phyloP scores from a whole-genome alignment of 2,113 vertebrate genomes.

The Onychorhynchus coronatus region DNA sequence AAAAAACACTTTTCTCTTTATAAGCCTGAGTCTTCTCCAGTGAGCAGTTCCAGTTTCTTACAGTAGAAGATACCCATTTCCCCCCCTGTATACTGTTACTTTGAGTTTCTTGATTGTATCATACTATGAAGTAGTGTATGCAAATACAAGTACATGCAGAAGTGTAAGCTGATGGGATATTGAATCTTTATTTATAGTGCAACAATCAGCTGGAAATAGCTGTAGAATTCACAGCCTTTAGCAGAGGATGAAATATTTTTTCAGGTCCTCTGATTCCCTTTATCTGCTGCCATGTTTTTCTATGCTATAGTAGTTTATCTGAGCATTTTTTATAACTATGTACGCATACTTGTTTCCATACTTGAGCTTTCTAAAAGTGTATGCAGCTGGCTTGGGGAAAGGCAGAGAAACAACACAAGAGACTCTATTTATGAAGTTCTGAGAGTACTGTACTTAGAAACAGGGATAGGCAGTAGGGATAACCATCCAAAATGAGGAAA shows the following conservation, averaged over 20 bases:
- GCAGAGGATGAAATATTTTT: background rate
- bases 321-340: background rate
- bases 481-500: background rate
- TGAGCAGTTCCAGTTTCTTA: background rate
- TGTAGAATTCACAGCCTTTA: background rate
- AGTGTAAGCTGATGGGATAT: background rate
- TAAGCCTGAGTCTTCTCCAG: background rate
- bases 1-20: background rate
- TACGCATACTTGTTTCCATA: background rate
- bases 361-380: background rate
- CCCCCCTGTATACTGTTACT: rapidly evolving
- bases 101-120: background rate
- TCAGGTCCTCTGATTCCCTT: background rate
- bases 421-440: background rate
- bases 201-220: background rate
- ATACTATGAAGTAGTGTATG: background rate
- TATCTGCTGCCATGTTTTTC: background rate
- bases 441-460: background rate
- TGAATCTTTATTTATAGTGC: background rate
- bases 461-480: background rate
- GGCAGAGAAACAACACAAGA: background rate
- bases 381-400: background rate
- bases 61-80: background rate
- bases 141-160: background rate
- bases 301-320: background rate